A percentile compares a stretch with the other conserved stretches of the same genome.
Conservation (phyloP, 2,888 invertebrate genomes). For the Nephrotoma guestfalica region DNA sequence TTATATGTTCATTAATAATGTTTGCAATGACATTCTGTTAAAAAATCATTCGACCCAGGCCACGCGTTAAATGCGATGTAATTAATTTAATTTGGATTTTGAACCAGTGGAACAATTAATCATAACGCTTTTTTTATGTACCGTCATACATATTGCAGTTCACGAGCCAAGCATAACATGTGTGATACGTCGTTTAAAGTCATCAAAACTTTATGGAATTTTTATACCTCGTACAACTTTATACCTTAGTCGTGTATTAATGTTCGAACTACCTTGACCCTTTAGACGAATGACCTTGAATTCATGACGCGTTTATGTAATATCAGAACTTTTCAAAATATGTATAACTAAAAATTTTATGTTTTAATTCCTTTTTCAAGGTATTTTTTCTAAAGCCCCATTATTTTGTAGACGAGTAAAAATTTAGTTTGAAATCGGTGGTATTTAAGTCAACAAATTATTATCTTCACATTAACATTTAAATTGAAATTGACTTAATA, state of each 20-base stretch:
- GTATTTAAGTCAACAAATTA: neutral
- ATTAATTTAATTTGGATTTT: neutral
- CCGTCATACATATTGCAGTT: neutral
- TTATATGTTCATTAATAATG: neutral
- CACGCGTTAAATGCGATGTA: neutral
- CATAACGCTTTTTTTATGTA: neutral
- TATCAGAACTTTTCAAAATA: too few relatives aligned
- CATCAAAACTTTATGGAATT: too few relatives aligned
- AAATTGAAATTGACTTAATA: neutral
- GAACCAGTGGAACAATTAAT: neutral
- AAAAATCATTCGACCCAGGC: neutral
- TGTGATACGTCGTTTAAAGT: too few relatives aligned
- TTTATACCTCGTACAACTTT: too few relatives aligned
- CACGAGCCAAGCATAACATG: neutral
- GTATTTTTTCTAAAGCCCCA: too few relatives aligned
- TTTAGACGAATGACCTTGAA: too few relatives aligned
- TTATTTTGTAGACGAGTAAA: neutral
- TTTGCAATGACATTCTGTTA: neutral
- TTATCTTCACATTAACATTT: neutral
- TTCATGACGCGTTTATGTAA: too few relatives aligned
- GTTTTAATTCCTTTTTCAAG: too few relatives aligned
- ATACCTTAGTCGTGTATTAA: too few relatives aligned
- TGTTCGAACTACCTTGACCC: too few relatives aligned
- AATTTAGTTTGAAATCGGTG: neutral
- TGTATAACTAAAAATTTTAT: too few relatives aligned